Percentiles rank a stretch among this genome's conserved stretches.
Conservation (phyloP, 2,888 invertebrate species). For the Antheraea yamamai region DNA sequence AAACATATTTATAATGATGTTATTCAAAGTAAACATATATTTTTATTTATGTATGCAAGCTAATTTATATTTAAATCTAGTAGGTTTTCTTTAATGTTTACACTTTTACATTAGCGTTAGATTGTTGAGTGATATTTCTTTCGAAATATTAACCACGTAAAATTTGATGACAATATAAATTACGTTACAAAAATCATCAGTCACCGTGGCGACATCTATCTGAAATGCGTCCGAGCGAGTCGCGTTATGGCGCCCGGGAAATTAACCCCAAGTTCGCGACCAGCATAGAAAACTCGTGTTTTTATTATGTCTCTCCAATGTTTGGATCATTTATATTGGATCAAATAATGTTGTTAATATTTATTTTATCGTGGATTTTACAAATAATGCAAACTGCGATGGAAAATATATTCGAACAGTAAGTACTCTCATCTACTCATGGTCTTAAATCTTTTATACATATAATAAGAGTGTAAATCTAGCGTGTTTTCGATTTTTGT, state of each 20-base stretch:
- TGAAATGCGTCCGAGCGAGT: slow-evolving; percentile 45
- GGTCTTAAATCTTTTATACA: no score
- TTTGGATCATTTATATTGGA: background rate
- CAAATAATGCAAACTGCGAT: no score
- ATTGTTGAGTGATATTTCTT: background rate
- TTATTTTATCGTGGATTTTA: background rate
- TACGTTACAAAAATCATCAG: slow-evolving; percentile 34
- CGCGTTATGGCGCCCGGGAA: slow-evolving; percentile 40
- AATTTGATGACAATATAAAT: slow-evolving; percentile 27
- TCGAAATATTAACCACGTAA: background rate
- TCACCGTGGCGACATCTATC: slow-evolving; percentile 48
- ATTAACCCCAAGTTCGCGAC: slow-evolving; percentile 48
- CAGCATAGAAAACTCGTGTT: slow-evolving; percentile 36
- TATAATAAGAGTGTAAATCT: no score
- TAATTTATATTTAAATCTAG: background rate
- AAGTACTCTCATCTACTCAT: no score
- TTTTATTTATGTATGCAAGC: no score
- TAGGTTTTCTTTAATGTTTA: background rate
- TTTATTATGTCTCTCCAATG: background rate
- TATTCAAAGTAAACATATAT: no score
- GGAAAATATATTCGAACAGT: no score
- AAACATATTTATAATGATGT: no score
- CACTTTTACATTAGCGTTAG: background rate
- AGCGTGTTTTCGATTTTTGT: no score
- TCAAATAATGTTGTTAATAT: background rate